These are phyloP conservation scores for Hyperoplus immaculatus DNA, from an alignment of 2,797 vertebrate species.

Conservation along the genomic window DNA sequence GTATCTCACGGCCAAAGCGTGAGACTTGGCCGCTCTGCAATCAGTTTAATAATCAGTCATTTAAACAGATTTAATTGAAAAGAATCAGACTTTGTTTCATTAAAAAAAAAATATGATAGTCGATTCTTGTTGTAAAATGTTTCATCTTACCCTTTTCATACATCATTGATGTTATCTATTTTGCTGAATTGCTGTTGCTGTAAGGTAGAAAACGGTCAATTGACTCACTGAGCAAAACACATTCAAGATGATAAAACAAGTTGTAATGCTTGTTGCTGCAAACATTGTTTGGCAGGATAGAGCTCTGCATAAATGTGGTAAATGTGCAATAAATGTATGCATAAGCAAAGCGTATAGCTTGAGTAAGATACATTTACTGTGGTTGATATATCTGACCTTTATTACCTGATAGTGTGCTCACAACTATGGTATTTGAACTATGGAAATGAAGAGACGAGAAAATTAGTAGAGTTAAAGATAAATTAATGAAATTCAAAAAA, in stretches of 20 bases:
- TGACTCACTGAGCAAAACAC: constrained; percentile 11
- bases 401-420: constrained; percentile 1
- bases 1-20: too few species aligned
- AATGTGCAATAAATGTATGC: neutral
- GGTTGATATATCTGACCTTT: constrained; percentile 11
- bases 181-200: neutral
- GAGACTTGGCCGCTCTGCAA: too few species aligned
- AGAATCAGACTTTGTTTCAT: neutral
- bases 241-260: constrained; percentile 9
- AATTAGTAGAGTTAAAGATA: neutral
- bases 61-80: neutral
- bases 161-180: neutral
- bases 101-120: neutral
- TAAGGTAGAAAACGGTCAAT: constrained; percentile 2
- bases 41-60: neutral
- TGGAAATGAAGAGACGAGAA: neutral
- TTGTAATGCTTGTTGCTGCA: neutral
- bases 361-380: neutral
- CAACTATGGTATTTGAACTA: neutral
- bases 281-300: neutral
- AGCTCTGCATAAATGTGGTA: neutral
- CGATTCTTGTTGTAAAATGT: neutral
- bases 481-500: neutral
- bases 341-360: neutral
- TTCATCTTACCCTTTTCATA: neutral